Evolutionary conservation across 1,140 invertebrate species (phyloP).

Genomic region (Pantala flavescens): DNA sequence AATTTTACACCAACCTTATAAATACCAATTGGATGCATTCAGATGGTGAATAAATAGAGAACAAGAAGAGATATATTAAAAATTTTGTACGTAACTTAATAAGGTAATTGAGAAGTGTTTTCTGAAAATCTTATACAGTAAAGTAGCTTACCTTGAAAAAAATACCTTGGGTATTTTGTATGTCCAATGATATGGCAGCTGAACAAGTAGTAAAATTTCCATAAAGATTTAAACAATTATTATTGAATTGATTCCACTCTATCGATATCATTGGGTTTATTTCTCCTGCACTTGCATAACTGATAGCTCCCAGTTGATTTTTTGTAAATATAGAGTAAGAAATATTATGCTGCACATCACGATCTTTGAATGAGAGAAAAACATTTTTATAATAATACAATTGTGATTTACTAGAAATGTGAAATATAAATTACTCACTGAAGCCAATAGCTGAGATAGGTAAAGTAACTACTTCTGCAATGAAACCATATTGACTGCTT

Average conservation of each 20-base stretch:
- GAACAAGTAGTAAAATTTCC: slow-evolving; percentile 89
- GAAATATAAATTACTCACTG: slow-evolving; percentile 39
- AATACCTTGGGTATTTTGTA: slow-evolving; percentile 88
- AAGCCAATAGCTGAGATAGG: slow-evolving; percentile 84
- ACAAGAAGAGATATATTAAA: no score
- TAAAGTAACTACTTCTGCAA: slow-evolving; percentile 91
- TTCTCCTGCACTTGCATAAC: slow-evolving; percentile 85
- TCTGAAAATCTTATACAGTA: no score
- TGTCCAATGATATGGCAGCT: slow-evolving; percentile 70
- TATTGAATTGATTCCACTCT: slow-evolving; percentile 72
- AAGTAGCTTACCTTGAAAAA: slow-evolving; percentile 61
- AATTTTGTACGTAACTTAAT: no score
- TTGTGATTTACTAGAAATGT: neutral
- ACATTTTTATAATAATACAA: neutral
- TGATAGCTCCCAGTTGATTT: slow-evolving; percentile 80
- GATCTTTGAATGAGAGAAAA: slow-evolving; percentile 52
- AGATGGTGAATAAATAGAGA: no score
- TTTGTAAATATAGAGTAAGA: slow-evolving; percentile 70
- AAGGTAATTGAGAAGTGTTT: no score
- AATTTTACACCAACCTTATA: no score
- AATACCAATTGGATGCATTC: no score
- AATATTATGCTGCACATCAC: slow-evolving; percentile 84
- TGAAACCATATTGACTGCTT: slow-evolving; percentile 86
- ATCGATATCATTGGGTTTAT: slow-evolving; percentile 87
- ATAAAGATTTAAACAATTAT: slow-evolving; percentile 85